Conservation (phyloP, 2,888 invertebrate species). For the Caenorhabditis macrosperma region DNA sequence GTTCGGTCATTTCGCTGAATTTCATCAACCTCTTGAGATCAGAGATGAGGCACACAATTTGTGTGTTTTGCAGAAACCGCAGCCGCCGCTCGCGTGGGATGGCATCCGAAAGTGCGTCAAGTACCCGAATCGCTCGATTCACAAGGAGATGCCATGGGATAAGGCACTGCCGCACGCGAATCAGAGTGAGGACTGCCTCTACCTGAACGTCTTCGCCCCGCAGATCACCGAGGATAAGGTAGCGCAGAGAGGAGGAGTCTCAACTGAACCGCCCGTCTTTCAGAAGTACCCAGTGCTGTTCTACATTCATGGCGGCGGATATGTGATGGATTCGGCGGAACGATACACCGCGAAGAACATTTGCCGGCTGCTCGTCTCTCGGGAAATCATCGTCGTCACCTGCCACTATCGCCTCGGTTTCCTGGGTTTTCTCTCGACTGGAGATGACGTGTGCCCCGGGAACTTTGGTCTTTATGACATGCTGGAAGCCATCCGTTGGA, state of each 20-base stretch:
- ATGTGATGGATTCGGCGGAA: slow-evolving; percentile 70
- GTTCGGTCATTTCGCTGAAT: slow-evolving; percentile 19
- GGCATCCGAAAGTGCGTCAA: slow-evolving; percentile 62
- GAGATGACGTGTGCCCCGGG: slow-evolving; percentile 70
- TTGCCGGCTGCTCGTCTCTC: slow-evolving; percentile 71
- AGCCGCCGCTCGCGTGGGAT: slow-evolving; percentile 64
- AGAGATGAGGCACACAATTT: not conserved
- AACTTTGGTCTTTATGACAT: slow-evolving; percentile 67
- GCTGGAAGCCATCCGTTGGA: slow-evolving; percentile 72
- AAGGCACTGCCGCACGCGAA: slow-evolving; percentile 55
- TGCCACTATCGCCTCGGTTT: slow-evolving; percentile 77
- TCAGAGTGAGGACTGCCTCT: slow-evolving; percentile 73
- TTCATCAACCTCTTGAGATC: not conserved
- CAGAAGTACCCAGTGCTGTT: slow-evolving; percentile 76
- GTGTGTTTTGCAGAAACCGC: slow-evolving; percentile 68
- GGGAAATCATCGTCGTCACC: slow-evolving; percentile 77
- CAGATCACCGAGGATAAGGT: slow-evolving; percentile 57
- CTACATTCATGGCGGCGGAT: slow-evolving; percentile 79
- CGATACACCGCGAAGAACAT: slow-evolving; percentile 67
- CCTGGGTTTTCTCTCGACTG: slow-evolving; percentile 76
- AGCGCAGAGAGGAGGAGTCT: slow-evolving; percentile 9
- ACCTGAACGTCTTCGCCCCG: slow-evolving; percentile 75
- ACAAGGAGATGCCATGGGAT: slow-evolving; percentile 76
- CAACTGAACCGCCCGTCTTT: not conserved
- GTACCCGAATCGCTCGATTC: slow-evolving; percentile 69